Evolutionary conservation across 2,113 vertebrate genomes (phyloP), one percentile per base, ranked within the genome.

Genomic region (Stigmatopora argus): DNA sequence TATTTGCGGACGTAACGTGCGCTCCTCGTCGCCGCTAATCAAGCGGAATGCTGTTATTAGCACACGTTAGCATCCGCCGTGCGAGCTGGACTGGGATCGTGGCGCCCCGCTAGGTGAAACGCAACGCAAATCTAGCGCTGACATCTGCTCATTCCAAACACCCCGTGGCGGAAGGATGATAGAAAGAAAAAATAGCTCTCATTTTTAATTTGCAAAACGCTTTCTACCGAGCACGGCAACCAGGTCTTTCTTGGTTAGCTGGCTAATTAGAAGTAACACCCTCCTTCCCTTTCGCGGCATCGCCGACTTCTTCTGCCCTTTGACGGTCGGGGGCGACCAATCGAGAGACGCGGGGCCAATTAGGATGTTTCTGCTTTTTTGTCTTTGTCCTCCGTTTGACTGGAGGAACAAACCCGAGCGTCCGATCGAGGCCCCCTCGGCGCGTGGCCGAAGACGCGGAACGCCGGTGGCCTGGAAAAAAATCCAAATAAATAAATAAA

Each of bases 81-180:
- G 9, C 21, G 51, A 52, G 51, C 51, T 52, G 21, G 51, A 52
- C 51, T 52, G 10, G 11, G 49, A 10, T 72, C 26, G 47, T 65
- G 68, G 19, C n/a, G 15, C 38, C 44, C 64, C 69, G 74, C 70
- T 18, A 15, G 19, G 71, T 71, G 64, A 69, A 71, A 75, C 18
- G 72, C 77, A 77, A 76, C 81, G 78, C 73, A 31, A 31, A 31
- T 31, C 26, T 83, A 82, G 72, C 74, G 64, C 44, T 3, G 65
- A 61, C 72, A 75, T 71, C 78, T 87, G 79, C 85, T 85, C 78
- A 81, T 85, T 84, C 78, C 62, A 86, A 81, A 85, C 67, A 79
- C 81, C 81, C 78, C 62, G 21, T 56, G 65, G 38, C 6, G 4
- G 1, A 41, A 41, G 6, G 1, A 7, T 41, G 9, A 41, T 41